Evolutionary conservation across 2,888 invertebrate species (phyloP), one percentile per base, ranked within the genome.

Genomic region (Cosmia pyralina): DNA sequence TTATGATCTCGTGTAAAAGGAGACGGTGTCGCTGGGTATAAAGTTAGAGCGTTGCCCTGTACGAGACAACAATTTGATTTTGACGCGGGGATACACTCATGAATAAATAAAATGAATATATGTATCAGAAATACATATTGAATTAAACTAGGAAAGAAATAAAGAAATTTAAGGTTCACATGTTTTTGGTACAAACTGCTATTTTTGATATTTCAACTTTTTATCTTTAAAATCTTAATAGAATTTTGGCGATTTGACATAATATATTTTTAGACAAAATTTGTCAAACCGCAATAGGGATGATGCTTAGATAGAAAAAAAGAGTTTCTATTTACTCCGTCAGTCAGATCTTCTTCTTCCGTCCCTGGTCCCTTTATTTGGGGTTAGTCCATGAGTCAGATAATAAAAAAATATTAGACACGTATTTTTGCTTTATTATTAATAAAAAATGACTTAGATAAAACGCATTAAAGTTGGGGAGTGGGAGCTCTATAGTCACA

Each of bases 81-180:
- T 84, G 79, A 85, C 85, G 84, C 77, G 82, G 80, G 76, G 73
- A 78, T 75, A 77, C 69, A 77, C 77, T 86, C 85, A 86, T 90
- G 87, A 38, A 88, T 88, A 88, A 90, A 87, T 84, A 83, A 87
- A 88, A 85, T 66, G 70, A 78, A 77, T 81, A n/a, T n/a, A n/a
- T n/a, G n/a, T 80, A 76, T 83, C 73, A 75, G 72, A 76, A n/a
- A 28, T 83, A 81, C 72, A 78, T 77, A 83, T 85, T 82, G 75
- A 83, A 85, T 85, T 84, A 75, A 71, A 71, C 22, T 69, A 65
- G 38, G 67, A 46, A 65, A 8, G 34, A 41, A 66, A 62, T 55
- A 52, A 55, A 70, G 7, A 70, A 57, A 38, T 28, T 59, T 50
- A 17, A 46, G 8, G 59, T 17, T n/a, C 34, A 63, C 59, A 41